Conservation (phyloP, 2,797 vertebrate species). For the Poecilia velifera region DNA sequence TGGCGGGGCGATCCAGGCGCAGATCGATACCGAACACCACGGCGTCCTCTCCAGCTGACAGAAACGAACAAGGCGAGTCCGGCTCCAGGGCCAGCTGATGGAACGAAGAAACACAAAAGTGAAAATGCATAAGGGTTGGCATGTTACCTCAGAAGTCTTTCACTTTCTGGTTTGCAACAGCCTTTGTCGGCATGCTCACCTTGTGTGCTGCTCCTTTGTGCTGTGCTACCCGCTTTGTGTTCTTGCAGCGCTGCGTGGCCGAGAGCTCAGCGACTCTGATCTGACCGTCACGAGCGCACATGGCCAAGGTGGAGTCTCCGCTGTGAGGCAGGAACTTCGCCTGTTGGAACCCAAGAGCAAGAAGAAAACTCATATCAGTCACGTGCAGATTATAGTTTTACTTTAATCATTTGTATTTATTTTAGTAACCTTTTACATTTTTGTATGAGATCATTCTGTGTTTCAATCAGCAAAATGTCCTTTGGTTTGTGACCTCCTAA, state of each 20-base stretch:
- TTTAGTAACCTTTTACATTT: not conserved
- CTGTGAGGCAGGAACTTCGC: conserved; percentile 98
- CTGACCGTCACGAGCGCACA: conserved; percentile 96
- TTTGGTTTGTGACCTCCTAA: not conserved
- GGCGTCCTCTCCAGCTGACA: conserved; percentile 95
- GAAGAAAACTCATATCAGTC: not conserved
- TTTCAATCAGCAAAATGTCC: not conserved
- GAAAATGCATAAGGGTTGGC: not conserved
- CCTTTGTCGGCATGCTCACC: conserved; percentile 56
- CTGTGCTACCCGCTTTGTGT: conserved; percentile 94
- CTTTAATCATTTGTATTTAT: too few species aligned
- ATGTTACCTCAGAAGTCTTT: not conserved
- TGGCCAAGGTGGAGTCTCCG: conserved; percentile 95
- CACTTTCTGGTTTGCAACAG: not conserved
- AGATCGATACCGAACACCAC: conserved; percentile 96
- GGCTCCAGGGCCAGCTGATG: conserved; percentile 93
- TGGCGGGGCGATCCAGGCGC: conserved; percentile 91
- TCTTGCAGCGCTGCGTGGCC: conserved; percentile 95
- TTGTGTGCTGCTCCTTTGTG: conserved; percentile 97
- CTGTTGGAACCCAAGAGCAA: conserved; percentile 64
- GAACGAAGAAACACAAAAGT: not conserved
- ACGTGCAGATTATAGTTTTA: not conserved
- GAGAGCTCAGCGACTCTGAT: conserved; percentile 95
- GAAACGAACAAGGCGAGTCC: conserved; percentile 94
- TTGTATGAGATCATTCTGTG: not conserved